Percentiles rank a stretch among this genome's conserved stretches.
Evolutionary conservation across 2,113 vertebrate species (phyloP).

Genomic region (Acrocephalus arundinaceus): DNA sequence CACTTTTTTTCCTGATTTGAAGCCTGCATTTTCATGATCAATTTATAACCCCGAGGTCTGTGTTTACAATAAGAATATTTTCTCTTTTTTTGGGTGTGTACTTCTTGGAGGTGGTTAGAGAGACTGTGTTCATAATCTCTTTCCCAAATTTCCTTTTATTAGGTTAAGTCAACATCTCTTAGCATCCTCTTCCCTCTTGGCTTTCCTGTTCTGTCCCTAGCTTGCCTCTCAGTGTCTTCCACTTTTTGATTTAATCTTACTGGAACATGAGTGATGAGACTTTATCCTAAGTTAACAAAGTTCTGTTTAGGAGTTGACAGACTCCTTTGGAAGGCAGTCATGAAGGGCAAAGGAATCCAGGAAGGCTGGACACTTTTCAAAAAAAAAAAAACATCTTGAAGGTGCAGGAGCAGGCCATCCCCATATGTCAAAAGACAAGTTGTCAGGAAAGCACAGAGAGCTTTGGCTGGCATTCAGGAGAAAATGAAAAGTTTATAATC

Average conservation of each 20-base stretch:
- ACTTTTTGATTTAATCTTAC: background rate
- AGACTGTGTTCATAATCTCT: background rate
- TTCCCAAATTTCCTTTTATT: background rate
- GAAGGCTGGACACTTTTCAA: background rate
- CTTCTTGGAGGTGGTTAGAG: background rate
- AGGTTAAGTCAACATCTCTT: background rate
- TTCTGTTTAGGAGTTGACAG: background rate
- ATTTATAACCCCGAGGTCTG: background rate
- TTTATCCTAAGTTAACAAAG: background rate
- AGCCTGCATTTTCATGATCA: background rate
- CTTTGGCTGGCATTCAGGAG: background rate
- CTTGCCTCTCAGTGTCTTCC: background rate
- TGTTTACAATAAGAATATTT: background rate
- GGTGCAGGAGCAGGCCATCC: background rate
- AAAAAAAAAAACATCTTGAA: background rate
- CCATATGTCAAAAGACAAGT: background rate
- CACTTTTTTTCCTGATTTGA: background rate
- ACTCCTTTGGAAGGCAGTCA: background rate
- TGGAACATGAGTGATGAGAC: background rate
- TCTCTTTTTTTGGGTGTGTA: background rate
- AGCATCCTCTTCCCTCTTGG: background rate
- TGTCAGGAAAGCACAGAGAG: background rate
- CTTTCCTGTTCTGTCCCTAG: background rate
- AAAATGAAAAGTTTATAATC: background rate
- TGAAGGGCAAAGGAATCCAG: background rate